Base-by-base conservation (phyloP, 2,888 invertebrate genomes). In the Glaucopsyche alexis region DNA sequence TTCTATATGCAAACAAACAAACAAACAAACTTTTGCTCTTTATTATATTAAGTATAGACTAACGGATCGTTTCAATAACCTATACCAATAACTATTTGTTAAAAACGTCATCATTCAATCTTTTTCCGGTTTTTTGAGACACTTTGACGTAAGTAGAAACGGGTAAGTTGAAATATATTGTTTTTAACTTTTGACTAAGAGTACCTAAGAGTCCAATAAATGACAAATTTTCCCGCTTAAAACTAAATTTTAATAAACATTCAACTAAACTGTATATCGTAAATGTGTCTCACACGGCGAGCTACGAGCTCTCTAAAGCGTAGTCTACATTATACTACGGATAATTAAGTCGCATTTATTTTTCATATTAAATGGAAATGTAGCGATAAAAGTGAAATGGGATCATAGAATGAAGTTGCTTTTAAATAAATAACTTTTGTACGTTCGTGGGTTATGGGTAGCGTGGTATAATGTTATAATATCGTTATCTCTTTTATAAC, bases 181-280 rank as follows among this genome's bases (percentile, higher is more conserved):
- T 29, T 29, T 29, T 29, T 29, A 29, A 29, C 1, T 29, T 29
- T 29, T 29, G 29, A 29, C 4, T 29, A 29, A 29, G 4, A 42
- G 3, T 42, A 42, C 29, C 29, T 29, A 42, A 42, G 42, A 42
- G 3, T 42, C 42, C 42, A 8, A 42, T 42, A 47, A 9, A 47
- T 11, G 47, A 47, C 13, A 60, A 60, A 3, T 60, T 13, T 29
- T 29, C 7, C 7, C 13, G 38, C 60, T 14, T 38, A 29, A 60
- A 38, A 38, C 14, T 60, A 13, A 60, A 60, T 60, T 60, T 60
- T 60, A 60, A 60, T 60, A 60, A 60, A 60, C 60, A 60, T 14
- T 29, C 38, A 29, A 60, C 38, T 60, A 60, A 60, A 29, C 29
- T 38, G 60, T 38, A 38, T 60, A 60, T 60, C 29, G 29, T 60